Conservation (phyloP, 2,113 vertebrate genomes). For the Ophthalmolycus amberensis region DNA sequence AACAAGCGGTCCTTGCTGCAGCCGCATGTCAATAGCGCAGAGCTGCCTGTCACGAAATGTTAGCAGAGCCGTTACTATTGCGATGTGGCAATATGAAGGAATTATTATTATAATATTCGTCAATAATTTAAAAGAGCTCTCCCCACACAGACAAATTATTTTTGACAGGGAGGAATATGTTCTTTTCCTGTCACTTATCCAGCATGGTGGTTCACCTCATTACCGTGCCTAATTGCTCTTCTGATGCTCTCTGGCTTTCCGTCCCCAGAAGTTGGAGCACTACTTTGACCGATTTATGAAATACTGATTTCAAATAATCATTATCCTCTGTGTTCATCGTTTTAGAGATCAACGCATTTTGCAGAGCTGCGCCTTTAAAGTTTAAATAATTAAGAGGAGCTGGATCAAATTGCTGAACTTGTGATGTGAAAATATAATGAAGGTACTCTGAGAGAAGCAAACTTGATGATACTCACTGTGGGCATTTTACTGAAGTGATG, state of each 20-base stretch:
- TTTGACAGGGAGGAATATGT: constrained; percentile 37
- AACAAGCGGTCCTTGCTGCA: constrained; percentile 58
- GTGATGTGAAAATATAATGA: constrained; percentile 12
- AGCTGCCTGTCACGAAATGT: constrained; percentile 60
- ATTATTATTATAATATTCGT: constrained; percentile 17
- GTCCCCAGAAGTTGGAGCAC: neutral
- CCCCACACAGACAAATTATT: constrained; percentile 35
- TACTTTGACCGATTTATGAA: constrained; percentile 2
- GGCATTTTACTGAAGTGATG: constrained; percentile 53
- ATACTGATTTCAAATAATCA: constrained; percentile 1
- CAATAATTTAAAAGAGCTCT: constrained; percentile 8
- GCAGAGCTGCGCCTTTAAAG: constrained; percentile 9
- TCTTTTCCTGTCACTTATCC: constrained; percentile 44
- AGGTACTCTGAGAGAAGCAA: neutral
- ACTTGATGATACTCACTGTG: constrained; percentile 36
- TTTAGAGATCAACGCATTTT: neutral
- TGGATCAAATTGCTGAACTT: neutral
- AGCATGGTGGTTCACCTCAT: constrained; percentile 58
- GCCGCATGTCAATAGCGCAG: constrained; percentile 53
- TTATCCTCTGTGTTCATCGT: neutral
- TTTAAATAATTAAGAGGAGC: constrained; percentile 33
- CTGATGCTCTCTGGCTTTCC: constrained; percentile 20
- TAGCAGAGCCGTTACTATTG: constrained; percentile 34
- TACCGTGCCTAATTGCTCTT: constrained; percentile 40
- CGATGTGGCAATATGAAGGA: constrained; percentile 14